Conservation (phyloP, 2,888 invertebrate species). For the Ormyrus rosae region DNA sequence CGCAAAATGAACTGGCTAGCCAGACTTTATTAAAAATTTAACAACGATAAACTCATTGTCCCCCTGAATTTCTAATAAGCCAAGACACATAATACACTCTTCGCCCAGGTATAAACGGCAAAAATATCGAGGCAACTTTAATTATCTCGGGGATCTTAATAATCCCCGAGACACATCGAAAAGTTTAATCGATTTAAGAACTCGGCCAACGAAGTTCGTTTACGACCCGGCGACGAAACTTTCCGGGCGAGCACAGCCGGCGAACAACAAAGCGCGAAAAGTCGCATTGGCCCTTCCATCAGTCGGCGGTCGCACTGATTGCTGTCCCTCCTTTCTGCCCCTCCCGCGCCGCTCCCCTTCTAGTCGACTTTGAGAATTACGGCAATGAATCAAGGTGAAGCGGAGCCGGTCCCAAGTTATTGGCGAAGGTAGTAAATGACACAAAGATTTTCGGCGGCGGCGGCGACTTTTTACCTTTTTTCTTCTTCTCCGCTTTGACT, state of each 20-base stretch:
- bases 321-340: background rate
- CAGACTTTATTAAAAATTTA: too few relatives aligned
- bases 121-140: too few relatives aligned
- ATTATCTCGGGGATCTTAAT: background rate
- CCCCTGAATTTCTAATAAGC: too few relatives aligned
- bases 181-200: slow-evolving; percentile 54
- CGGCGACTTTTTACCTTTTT: background rate
- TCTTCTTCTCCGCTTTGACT: background rate
- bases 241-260: slow-evolving; percentile 20
- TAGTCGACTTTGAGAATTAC: slow-evolving; percentile 9
- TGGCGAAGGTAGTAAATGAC: too few relatives aligned
- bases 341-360: background rate
- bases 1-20: too few relatives aligned
- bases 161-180: background rate
- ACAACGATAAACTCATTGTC: too few relatives aligned
- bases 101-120: too few relatives aligned
- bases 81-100: too few relatives aligned
- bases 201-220: slow-evolving; percentile 58
- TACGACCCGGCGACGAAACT: slow-evolving; percentile 46
- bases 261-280: slow-evolving; percentile 6
- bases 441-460: background rate
- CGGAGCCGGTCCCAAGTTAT: too few relatives aligned
- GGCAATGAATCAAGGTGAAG: slow-evolving; percentile 26
- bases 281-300: slow-evolving; percentile 5
- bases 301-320: background rate